These are phyloP conservation scores for Cyprinodon variegatus DNA, from an alignment of 2,113 vertebrate species.

Conservation along the genomic window DNA sequence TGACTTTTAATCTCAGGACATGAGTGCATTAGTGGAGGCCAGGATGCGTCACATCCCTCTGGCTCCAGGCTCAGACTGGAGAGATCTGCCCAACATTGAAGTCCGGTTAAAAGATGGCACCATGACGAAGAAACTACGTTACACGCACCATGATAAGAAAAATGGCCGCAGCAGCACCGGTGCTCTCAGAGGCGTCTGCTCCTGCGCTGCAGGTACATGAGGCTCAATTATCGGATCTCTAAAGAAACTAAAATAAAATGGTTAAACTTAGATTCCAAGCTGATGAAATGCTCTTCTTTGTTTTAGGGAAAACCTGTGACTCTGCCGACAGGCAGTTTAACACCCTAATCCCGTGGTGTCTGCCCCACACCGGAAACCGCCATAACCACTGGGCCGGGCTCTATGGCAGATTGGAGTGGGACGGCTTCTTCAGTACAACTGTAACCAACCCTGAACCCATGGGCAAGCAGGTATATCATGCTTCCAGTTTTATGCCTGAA, in stretches of 20 bases:
- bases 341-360: constrained; percentile 96
- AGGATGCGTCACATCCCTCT: constrained; percentile 95
- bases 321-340: constrained; percentile 92
- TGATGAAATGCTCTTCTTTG: neutral
- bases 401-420: constrained; percentile 95
- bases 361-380: constrained; percentile 95
- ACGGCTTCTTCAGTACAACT: constrained; percentile 97
- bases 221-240: fast-evolving
- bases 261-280: neutral
- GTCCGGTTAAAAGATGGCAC: constrained; percentile 89
- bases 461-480: constrained; percentile 90
- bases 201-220: constrained; percentile 86
- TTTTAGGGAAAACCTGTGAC: constrained; percentile 87
- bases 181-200: constrained; percentile 89
- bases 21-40: constrained; percentile 94
- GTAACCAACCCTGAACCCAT: constrained; percentile 98
- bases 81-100: constrained; percentile 94
- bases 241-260: too few relatives aligned
- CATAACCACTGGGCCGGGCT: constrained; percentile 98
- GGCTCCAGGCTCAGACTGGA: constrained; percentile 94
- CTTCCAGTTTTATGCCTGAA: neutral
- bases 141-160: constrained; percentile 88
- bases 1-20: constrained; percentile 80
- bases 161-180: constrained; percentile 87
- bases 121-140: constrained; percentile 88